Evolutionary conservation across 2,113 vertebrate genomes (phyloP), one percentile per base, ranked within the genome.

Genomic region (Myiozetetes cayanensis): DNA sequence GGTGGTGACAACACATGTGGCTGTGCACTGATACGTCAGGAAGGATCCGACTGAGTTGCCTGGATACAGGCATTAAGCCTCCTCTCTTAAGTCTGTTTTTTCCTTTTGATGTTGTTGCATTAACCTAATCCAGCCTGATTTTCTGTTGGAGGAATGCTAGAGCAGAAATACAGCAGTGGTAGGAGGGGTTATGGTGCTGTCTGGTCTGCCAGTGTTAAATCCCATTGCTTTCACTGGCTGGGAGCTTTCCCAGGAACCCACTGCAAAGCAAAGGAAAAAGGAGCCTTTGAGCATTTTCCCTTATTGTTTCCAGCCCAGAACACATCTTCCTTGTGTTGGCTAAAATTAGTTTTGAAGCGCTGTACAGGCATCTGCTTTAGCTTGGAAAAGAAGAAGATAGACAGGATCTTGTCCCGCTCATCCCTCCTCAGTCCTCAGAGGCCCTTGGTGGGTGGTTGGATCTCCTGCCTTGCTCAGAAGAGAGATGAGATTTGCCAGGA

Each of bases 1-100:
- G 67, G 33, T 21, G 56, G 41, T 71, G 71, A 35, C 61, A 43
- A 8, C 50, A n/a, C 16, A 2, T 3, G 17, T 3, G 8, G 39
- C 74, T 61, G 30, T 43, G 4, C 37, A 16, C 1, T 25, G 24
- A 31, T 7, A 7, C 0, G 0, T 75, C 50, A 41, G 77, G 52
- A 76, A 67, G 39, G 47, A 35, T 49, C 56, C 14, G 24, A 4
- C 37, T 4, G 20, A 56, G 66, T 24, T 83, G n/a, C 50, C 62
- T 67, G 33, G 62, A 39, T 44, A 67, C 61, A 49, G 70, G 23
- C 27, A 35, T 56, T 53, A 68, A 84, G 33, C 49, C 37, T 87
- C 47, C 59, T 59, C 59, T 24, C 35, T 27, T 70, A 43, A 37
- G n/a, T 66, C n/a, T 58, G 11, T 10, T 2, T 44, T 71, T 70